Base-by-base conservation (phyloP, 2,113 vertebrate genomes). In the Herpetotheres cachinnans region DNA sequence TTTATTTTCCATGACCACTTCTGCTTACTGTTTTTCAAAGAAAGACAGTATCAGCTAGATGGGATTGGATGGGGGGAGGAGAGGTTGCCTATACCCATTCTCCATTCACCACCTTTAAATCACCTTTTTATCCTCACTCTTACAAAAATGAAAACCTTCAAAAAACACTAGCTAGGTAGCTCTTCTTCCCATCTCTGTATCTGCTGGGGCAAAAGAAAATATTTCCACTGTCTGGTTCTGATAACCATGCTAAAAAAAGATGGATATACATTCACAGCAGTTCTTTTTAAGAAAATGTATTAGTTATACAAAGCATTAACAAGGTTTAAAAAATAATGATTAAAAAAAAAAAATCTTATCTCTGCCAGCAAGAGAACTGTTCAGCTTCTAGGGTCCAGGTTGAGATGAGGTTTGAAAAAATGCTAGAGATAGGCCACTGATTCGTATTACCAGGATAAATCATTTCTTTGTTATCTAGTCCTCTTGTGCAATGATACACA, bases 301-400 rank as follows among this genome's bases (percentile, higher is more conserved):
- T 1, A 47, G 1, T 14, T 59, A 36, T 47, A 72, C 4, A 40
- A 92, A 80, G 3, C 11, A 88, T 26, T 32, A 42, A 36, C 34
- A 69, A 69, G 4, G 2, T 85, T 73, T 47, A 59, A 42, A 54
- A 79, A 79, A 42, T 17, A 65, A 55, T 36, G 25, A 42, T 49
- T 1, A 0, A 17, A 44, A 76, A 25, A 16, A 3, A n/a, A n/a
- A n/a, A n/a, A n/a, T n/a, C 4, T 66, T 71, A 29, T 52, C 2
- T 59, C 16, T 72, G 49, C 18, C 13, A 94, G 40, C 16, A 95
- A 84, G 19, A 86, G 49, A 90, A 86, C 9, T 69, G 22, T 80
- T 71, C 47, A 67, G 32, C 8, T 72, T 52, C 47, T 34, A 11
- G 54, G n/a, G 6, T 77, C 12, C 18, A 83, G 17, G 49, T 3